Conservation (phyloP, 2,888 invertebrate genomes). For the Volucella zonaria region DNA sequence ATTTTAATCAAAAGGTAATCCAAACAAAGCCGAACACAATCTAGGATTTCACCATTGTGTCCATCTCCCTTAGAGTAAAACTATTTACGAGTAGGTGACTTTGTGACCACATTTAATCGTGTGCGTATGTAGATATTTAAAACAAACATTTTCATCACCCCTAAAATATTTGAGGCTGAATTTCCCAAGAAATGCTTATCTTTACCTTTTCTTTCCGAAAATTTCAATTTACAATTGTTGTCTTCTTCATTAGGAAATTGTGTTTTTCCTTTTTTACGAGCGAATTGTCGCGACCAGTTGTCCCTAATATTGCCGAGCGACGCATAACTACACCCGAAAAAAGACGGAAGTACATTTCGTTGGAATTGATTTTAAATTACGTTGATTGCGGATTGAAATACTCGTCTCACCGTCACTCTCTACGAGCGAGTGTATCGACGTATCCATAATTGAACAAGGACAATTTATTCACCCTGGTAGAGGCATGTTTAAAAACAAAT, state of each 20-base stretch:
- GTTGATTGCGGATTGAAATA: constrained; percentile 49
- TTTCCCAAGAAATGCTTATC: constrained; percentile 32
- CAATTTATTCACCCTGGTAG: constrained; percentile 53
- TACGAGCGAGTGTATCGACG: no score
- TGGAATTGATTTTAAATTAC: constrained; percentile 64
- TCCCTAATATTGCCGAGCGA: neutral
- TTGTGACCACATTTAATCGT: constrained; percentile 1
- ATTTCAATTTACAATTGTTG: constrained; percentile 56
- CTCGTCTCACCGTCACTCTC: constrained; percentile 28
- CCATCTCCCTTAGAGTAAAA: no score
- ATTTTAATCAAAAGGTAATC: no score
- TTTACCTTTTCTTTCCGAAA: constrained; percentile 17
- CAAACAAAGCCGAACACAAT: no score
- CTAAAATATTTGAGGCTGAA: constrained; percentile 12
- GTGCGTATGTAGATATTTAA: neutral
- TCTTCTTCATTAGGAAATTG: constrained; percentile 54
- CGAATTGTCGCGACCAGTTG: constrained; percentile 49
- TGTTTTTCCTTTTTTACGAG: constrained; percentile 51
- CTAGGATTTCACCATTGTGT: no score
- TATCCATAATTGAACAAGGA: constrained; percentile 18
- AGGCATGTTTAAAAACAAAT: neutral
- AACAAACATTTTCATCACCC: constrained; percentile 35
- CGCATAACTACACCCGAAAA: neutral
- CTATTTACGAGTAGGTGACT: no score
- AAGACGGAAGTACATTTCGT: constrained; percentile 56